A percentile compares a stretch with the other conserved stretches of the same genome.
Evolutionary conservation across 2,113 vertebrate genomes (phyloP).

Genomic region (Cynopterus brachyotis): DNA sequence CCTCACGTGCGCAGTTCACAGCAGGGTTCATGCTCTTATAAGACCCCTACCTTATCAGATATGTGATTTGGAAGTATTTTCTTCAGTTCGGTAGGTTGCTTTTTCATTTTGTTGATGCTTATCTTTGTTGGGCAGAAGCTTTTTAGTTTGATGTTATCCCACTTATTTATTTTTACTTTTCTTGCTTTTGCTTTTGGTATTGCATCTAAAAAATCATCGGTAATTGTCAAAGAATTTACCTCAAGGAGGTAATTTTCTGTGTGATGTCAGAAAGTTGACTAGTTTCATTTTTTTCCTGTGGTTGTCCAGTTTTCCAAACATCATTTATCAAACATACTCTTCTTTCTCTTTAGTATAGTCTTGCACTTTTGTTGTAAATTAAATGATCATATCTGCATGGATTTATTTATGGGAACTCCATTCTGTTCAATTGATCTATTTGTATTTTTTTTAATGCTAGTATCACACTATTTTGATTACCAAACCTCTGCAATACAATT

Average conservation of each 20-base stretch:
- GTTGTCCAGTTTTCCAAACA: neutral
- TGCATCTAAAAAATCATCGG: neutral
- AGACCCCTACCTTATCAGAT: neutral
- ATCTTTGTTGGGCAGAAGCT: neutral
- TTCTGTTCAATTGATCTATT: neutral
- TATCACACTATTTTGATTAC: neutral
- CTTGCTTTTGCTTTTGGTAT: neutral
- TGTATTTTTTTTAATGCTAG: neutral
- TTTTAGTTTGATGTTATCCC: neutral
- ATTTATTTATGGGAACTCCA: neutral
- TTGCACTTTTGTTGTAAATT: neutral
- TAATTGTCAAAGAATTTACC: neutral
- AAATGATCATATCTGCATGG: neutral
- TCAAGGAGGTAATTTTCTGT: neutral
- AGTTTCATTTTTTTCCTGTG: neutral
- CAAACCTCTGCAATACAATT: neutral
- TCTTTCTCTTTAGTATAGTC: neutral
- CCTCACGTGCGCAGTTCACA: too few relatives aligned
- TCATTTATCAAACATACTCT: neutral
- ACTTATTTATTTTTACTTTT: neutral
- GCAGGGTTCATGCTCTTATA: too few relatives aligned
- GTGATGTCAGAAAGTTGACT: neutral
- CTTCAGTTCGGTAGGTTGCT: neutral
- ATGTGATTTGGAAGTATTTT: neutral
- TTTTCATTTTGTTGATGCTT: neutral